Evolutionary conservation across 2,888 invertebrate genomes (phyloP), one percentile per base, ranked within the genome.

Genomic region (Leptopilina syphax): DNA sequence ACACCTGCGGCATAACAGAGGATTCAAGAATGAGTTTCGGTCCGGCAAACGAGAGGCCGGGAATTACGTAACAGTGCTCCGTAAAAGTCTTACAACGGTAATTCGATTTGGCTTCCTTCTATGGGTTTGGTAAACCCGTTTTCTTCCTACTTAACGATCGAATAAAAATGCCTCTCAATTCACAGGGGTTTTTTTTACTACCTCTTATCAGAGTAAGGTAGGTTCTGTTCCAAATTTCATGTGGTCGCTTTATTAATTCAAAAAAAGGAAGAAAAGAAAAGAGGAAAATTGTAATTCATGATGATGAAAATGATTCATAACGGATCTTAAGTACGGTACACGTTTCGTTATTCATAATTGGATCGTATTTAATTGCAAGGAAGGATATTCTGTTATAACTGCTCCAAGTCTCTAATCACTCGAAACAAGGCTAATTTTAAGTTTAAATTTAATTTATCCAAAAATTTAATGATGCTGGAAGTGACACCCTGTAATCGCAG

Each of bases 101-200:
- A 73, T 73, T 73, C 70, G 70, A 73, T 54, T 73, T 73, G 70
- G 70, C 70, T 73, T 73, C 70, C 70, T 73, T 73, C 70, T 73
- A 73, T 73, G 70, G 70, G 54, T 5, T 50, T 54, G 70, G 13
- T 34, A 34, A 73, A 73, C 70, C 70, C 54, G 70, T 34, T 73
- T 34, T 54, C n/a, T 54, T 9, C 13, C 70, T 7, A 13, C 57
- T 54, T 57, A 73, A 73, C 70, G 57, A 73, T 34, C 34, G 12
- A 34, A 57, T 34, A 57, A 34, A 27, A 73, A 57, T 54, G 54
- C 70, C 54, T 54, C 70, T 70, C 70, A 54, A 70, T 70, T 70
- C 57, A 57, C 50, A 34, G 27, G 24, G 27, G 34, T 57, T 57
- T 70, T 73, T 73, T 54, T 73, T 34, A 18, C 18, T 18, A 18